A percentile compares a stretch with the other conserved stretches of the same genome.
Conservation (phyloP, 2,113 vertebrate species). For the Hyperopisus bebe region DNA sequence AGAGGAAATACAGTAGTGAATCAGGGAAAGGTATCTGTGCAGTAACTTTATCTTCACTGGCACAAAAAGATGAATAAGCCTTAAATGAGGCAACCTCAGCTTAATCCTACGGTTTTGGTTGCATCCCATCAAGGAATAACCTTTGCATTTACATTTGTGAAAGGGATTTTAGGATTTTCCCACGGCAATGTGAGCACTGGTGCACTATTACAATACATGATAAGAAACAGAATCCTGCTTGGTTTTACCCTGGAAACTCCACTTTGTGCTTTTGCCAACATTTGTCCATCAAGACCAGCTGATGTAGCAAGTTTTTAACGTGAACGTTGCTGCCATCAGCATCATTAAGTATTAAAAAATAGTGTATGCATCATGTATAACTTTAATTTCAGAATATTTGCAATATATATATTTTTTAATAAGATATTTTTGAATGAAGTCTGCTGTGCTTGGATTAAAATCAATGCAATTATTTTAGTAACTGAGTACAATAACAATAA, state of each 20-base stretch:
- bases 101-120: not conserved
- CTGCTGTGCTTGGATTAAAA: not conserved
- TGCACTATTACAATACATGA: not conserved
- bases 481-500: not conserved
- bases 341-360: not conserved
- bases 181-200: not conserved
- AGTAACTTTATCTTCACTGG: constrained; percentile 1
- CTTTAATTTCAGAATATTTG: not conserved
- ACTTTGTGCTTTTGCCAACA: not conserved
- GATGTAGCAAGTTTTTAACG: not conserved
- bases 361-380: not conserved
- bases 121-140: not conserved
- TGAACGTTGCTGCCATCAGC: not conserved
- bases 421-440: not conserved
- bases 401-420: not conserved
- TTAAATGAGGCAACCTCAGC: not conserved
- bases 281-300: not conserved
- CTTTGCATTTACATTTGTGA: not conserved
- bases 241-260: not conserved
- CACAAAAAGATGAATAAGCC: not conserved
- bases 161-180: constrained; percentile 7
- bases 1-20: not conserved
- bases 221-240: not conserved
- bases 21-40: not conserved
- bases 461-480: not conserved